phyloP scores from a whole-genome alignment of 1,140 invertebrate genomes.

The Mizuhopecten yessoensis region DNA sequence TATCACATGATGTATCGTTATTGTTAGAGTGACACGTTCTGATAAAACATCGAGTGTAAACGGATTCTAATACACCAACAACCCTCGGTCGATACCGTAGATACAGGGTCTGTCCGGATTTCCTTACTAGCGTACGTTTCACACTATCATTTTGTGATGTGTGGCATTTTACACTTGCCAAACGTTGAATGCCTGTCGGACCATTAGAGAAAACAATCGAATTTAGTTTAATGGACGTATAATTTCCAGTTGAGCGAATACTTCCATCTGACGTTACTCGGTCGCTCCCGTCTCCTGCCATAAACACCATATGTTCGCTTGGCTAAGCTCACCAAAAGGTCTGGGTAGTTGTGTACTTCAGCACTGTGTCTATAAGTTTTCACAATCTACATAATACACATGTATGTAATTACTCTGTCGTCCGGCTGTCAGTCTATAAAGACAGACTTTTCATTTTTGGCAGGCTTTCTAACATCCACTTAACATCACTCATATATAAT shows the following conservation, averaged over 20 bases:
- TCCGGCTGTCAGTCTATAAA: neutral
- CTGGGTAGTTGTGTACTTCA: neutral
- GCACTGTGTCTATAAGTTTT: neutral
- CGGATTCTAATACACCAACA: no score
- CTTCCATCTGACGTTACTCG: neutral
- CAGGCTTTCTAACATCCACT: no score
- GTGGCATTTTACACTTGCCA: neutral
- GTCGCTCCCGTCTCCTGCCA: neutral
- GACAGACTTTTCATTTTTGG: no score
- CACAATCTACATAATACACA: neutral
- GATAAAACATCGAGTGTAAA: neutral
- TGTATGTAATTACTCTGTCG: no score
- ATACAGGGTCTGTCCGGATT: no score
- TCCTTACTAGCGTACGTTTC: no score
- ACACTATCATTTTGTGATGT: neutral
- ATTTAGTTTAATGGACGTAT: neutral
- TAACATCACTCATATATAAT: no score
- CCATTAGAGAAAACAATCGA: conserved; percentile 33
- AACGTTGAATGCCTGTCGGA: neutral
- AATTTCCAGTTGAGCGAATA: conserved; percentile 17
- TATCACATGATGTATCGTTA: neutral
- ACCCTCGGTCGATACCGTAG: no score
- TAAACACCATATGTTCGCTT: conserved; percentile 20
- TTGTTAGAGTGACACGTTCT: no score
- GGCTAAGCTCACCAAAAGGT: neutral